phyloP scores from a whole-genome alignment of 2,113 vertebrate genomes.

The Dromiciops gliroides region DNA sequence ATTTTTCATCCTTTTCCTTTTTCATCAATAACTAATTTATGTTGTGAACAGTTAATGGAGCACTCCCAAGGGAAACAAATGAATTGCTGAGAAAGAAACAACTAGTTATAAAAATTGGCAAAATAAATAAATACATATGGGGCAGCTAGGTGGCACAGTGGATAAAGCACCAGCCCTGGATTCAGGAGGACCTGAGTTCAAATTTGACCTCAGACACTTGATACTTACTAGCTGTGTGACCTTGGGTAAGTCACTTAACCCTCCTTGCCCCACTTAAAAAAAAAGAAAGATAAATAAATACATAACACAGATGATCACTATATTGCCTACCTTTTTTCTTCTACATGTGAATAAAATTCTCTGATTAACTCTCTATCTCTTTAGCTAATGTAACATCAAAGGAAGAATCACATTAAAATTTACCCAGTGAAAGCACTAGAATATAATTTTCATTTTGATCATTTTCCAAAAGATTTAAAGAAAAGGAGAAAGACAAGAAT shows the following conservation, averaged over 20 bases:
- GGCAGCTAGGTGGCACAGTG: no score
- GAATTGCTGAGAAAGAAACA: not conserved
- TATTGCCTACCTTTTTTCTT: not conserved
- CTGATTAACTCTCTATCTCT: not conserved
- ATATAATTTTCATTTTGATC: not conserved
- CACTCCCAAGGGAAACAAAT: not conserved
- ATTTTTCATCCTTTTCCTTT: not conserved
- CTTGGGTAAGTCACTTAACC: no score
- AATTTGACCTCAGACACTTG: no score
- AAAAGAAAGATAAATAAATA: not conserved
- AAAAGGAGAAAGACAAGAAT: not conserved
- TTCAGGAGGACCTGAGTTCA: no score
- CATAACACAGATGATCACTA: not conserved
- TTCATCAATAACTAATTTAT: not conserved
- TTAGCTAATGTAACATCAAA: not conserved
- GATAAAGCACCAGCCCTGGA: no score
- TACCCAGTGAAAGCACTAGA: not conserved
- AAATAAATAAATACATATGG: not conserved
- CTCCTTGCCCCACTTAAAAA: no score
- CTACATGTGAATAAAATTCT: not conserved
- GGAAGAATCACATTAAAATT: not conserved
- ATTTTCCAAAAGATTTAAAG: not conserved
- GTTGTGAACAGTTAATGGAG: not conserved
- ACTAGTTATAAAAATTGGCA: not conserved
- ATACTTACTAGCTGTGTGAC: no score